Evolutionary conservation across 2,113 vertebrate species (phyloP), one percentile per base, ranked within the genome.

Genomic region (Montifringilla adamsi): DNA sequence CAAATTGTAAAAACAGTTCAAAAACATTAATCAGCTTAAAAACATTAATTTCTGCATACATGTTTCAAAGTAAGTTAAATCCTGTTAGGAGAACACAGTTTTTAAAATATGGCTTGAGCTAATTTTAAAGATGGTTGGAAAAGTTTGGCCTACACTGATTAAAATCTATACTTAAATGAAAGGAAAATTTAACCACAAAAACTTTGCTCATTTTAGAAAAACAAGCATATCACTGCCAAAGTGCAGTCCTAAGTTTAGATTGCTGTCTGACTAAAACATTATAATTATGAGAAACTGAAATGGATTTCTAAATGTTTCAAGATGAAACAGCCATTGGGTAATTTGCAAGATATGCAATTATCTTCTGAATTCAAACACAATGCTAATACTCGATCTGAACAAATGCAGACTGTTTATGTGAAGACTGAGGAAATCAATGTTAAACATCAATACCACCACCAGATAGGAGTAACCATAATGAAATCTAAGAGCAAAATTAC

Each of bases 181-280:
- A 97, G 93, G 86, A 97, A 98, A 97, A 97, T 87, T 94, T 75
- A 97, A 97, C 97, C 97, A 96, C 96, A 97, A 87, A 96, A 98
- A 94, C 81, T 80, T 30, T 84, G 68, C 95, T 97, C 93, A 91
- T 89, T 97, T 98, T 97, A 98, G 96, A 97, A 96, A 94, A 95
- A 97, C 92, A 97, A 92, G 88, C 83, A 66, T 55, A 89, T 92
- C 94, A 78, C 73, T 97, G 97, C 97, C 96, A 98, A 97, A 96
- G 94, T 39, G 35, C 87, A 89, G 94, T 94, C 94, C 92, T 85
- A 96, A 96, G 86, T 96, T 98, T 97, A 98, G 94, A 98, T 55
- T 93, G 91, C 84, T 88, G 86, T 92, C 92, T 97, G 89, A 91
- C 89, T 95, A 75, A 94, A 97, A 97, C 89, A 94, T 91, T 96